Evolutionary conservation across 2,113 vertebrate species (phyloP), one percentile per base, ranked within the genome.

Genomic region (Turnix velox): DNA sequence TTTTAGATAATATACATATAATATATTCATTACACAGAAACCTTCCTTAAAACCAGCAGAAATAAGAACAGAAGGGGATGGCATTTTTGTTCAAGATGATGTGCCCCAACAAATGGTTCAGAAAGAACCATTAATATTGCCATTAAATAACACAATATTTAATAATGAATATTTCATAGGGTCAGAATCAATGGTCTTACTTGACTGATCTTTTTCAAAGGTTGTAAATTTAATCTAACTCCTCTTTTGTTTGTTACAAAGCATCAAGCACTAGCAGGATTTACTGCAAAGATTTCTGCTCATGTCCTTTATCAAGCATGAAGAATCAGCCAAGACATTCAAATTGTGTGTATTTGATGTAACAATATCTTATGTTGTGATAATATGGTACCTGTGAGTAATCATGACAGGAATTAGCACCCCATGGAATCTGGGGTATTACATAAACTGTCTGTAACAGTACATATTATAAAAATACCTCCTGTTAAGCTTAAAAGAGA

Each of bases 321-420:
- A 73, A 58, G 42, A 79, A 79, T 67, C 86, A 42, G 18, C 33
- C 2, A 0, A 63, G 78, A 86, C 46, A 77, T 61, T 81, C 2
- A 4, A 78, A 94, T 39, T 11, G 28, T 12, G 12, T 57, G 31
- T 69, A 57, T 83, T 91, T 84, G 45, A 74, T 72, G 6, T 43
- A 90, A 79, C 51, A 73, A 3, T 45, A 62, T 67, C 63, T 80
- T 78, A 35, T 23, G 59, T 91, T 90, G 33, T 94, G 72, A 88
- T 87, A 93, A 68, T 51, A 84, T 19, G 43, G 45, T 88, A 85
- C 67, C 80, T 92, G 75, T 78, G 58, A 89, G 84, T 40, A 90
- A 95, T 91, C 79, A 90, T 46, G 27, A 31, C 4, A 7, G 58
- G 46, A 88, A 94, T 96, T 89, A 95, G 49, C 55, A 94, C 39